These are phyloP conservation scores for Meteorus colon DNA, from an alignment of 2,888 invertebrate species.

Conservation along the genomic window DNA sequence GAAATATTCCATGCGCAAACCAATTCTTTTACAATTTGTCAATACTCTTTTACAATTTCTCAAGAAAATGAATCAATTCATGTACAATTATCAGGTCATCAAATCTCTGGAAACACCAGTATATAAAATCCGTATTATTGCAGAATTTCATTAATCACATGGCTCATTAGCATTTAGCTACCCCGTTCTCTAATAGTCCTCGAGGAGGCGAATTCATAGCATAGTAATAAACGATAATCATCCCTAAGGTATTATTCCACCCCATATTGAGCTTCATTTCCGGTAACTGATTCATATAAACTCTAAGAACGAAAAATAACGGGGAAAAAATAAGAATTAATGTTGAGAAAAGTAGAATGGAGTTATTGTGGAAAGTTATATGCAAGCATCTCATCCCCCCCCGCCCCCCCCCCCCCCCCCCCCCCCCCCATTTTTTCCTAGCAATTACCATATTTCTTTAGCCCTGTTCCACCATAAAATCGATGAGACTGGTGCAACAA, in stretches of 20 bases:
- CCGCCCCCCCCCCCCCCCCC: too few species aligned
- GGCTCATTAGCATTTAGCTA: not conserved
- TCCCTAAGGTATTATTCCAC: not conserved
- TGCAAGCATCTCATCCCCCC: not conserved
- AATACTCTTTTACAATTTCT: too few species aligned
- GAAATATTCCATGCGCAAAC: too few species aligned
- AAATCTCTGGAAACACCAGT: too few species aligned
- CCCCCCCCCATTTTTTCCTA: not conserved
- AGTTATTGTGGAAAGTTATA: not conserved
- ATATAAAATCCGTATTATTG: too few species aligned
- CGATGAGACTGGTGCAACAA: constrained; percentile 48
- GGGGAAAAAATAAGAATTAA: not conserved
- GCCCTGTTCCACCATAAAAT: constrained; percentile 46
- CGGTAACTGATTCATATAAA: not conserved
- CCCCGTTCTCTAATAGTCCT: not conserved
- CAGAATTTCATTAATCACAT: too few species aligned
- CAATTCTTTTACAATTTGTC: too few species aligned
- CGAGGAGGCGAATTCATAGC: not conserved
- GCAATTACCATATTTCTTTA: constrained; percentile 45
- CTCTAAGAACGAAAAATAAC: not conserved
- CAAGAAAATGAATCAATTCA: too few species aligned
- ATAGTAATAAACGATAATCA: not conserved
- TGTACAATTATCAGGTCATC: too few species aligned
- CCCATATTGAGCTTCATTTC: not conserved
- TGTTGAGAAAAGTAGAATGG: not conserved